A percentile compares a stretch with the other conserved stretches of the same genome.
Evolutionary conservation across 1,140 invertebrate genomes (phyloP).

Genomic region (Zaprionus africanus): DNA sequence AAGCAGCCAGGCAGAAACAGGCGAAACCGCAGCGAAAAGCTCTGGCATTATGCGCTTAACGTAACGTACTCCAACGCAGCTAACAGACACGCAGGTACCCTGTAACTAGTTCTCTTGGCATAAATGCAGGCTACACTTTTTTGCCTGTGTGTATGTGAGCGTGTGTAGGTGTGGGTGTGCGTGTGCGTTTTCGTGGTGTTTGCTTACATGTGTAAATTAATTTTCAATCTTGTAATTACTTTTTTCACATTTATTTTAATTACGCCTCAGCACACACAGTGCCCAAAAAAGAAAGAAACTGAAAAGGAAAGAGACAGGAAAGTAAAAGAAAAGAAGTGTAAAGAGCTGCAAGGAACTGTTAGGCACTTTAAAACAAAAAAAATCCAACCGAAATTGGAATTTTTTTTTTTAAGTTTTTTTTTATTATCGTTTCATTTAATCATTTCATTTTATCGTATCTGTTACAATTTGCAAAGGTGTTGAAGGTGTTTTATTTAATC

Average conservation of each 20-base stretch:
- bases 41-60: not conserved
- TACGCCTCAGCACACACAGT: constrained; percentile 59
- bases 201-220: constrained; percentile 83
- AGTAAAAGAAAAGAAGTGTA: not conserved
- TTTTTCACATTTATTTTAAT: constrained; percentile 81
- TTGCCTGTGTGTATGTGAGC: too few relatives aligned
- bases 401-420: too few relatives aligned
- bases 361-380: too few relatives aligned
- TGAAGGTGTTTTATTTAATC: too few relatives aligned
- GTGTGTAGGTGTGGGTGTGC: too few relatives aligned
- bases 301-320: not conserved
- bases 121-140: too few relatives aligned
- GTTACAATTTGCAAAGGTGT: too few relatives aligned
- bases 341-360: too few relatives aligned
- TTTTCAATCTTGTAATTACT: constrained; percentile 83
- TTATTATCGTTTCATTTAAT: too few relatives aligned
- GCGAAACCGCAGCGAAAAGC: not conserved
- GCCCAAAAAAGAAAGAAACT: not conserved
- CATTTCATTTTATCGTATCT: too few relatives aligned
- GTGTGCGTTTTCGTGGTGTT: constrained; percentile 55
- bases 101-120: too few relatives aligned
- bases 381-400: not conserved
- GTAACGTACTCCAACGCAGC: not conserved
- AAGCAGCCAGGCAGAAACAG: not conserved
- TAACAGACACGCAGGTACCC: not conserved